Evolutionary conservation across 2,113 vertebrate genomes (phyloP).

Genomic region (Chloebia gouldiae): DNA sequence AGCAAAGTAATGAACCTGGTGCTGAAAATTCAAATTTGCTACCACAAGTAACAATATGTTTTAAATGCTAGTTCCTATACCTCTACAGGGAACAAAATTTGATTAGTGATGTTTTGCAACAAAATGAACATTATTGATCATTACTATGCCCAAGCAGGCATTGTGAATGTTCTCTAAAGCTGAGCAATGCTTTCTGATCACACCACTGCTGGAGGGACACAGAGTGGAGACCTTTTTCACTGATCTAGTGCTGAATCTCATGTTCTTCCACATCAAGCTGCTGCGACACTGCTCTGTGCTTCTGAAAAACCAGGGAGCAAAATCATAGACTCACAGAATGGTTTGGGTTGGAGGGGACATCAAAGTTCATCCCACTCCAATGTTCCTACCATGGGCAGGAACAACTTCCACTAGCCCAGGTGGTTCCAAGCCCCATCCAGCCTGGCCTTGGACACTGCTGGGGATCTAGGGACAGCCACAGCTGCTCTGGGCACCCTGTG

Average conservation of each 20-base stretch:
- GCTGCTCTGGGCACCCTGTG: accelerated
- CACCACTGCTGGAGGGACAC: background rate
- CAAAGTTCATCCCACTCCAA: accelerated
- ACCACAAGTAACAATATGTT: background rate
- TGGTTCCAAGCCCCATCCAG: accelerated
- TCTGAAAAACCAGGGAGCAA: background rate
- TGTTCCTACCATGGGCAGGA: accelerated
- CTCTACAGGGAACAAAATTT: background rate
- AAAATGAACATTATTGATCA: background rate
- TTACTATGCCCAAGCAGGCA: background rate
- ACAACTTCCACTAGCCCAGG: accelerated
- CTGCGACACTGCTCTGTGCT: background rate
- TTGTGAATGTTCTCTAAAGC: background rate
- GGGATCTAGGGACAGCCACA: background rate
- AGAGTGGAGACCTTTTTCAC: background rate
- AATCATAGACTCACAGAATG: background rate
- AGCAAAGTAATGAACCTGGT: background rate
- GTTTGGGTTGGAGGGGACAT: background rate
- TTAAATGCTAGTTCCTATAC: background rate
- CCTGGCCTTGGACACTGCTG: accelerated
- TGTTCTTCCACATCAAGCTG: background rate
- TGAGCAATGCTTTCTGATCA: background rate
- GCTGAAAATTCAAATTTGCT: background rate
- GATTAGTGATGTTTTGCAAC: background rate
- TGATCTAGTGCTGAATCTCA: background rate